Evolutionary conservation across 2,888 invertebrate species (phyloP), one percentile per base, ranked within the genome.

Genomic region (Thysanoteuthis rhombus): DNA sequence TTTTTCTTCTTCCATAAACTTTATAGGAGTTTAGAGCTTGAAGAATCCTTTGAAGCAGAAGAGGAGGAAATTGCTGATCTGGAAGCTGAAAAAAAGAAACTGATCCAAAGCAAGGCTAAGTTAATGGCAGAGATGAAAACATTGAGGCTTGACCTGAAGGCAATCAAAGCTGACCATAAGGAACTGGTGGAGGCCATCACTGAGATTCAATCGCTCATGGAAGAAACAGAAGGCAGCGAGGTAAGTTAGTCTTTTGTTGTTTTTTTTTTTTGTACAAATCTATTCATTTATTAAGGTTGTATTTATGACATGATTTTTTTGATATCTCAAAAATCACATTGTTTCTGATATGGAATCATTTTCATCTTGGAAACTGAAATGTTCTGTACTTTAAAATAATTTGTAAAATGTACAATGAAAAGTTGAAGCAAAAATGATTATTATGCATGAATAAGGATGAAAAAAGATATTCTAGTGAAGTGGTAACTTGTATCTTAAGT

Each of bases 21-120:
- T 75, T n/a, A 32, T 75, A 95, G 95, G 93, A 93, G 94, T 89
- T 93, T 95, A 89, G 93, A 94, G 52, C 92, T 95, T 45, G 93
- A 95, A 39, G 94, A 94, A 6, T 91, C 94, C 42, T 94, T 94
- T 16, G 93, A 93, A 93, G 93, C 94, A 3, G 92, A 94, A 39
- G 94, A 94, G 42, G 94, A 94, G n/a, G 93, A 94, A 47, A 94
- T 95, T 5, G 93, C 89, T 28, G 90, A 90, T 10, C 94, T 95
- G 94, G 94, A 95, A 93, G 47, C 93, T n/a, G 94, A 94, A 89
- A 94, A 94, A 58, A 94, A 90, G 47, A 94, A 94, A 6, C 93
- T 94, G 40, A 94, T 94, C 28, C 93, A 93, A 22, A 93, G 36
- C 28, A 90, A 94, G 28, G 42, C 52, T 40, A 40, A 92, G 32